A percentile compares a stretch with the other conserved stretches of the same genome.
phyloP scores from a whole-genome alignment of 2,888 invertebrate species.

The Acronicta aceris region DNA sequence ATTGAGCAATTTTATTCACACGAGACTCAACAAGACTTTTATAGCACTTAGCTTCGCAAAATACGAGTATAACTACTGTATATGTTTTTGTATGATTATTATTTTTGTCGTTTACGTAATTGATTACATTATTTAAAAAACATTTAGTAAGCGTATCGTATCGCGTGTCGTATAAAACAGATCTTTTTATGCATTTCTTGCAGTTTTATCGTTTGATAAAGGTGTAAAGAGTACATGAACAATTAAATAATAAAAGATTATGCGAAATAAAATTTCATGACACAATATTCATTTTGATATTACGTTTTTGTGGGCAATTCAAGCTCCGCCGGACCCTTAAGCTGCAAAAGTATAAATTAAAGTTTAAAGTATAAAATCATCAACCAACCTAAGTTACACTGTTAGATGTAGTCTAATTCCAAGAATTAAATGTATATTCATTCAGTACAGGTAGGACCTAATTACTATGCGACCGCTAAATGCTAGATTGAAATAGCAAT shows the following conservation, averaged over 20 bases:
- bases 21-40: too few species aligned
- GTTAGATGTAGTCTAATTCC: conserved; percentile 2
- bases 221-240: background rate
- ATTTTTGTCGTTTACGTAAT: background rate
- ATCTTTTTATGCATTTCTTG: background rate
- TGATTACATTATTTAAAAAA: background rate
- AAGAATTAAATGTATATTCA: conserved; percentile 4
- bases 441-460: background rate
- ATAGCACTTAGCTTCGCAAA: background rate
- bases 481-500: conserved; percentile 20
- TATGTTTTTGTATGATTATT: background rate
- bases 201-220: conserved; percentile 17
- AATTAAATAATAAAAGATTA: background rate
- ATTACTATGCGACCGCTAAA: conserved; percentile 3
- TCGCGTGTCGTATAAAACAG: background rate
- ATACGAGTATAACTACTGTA: background rate
- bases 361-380: too few species aligned
- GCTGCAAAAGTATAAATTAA: too few species aligned
- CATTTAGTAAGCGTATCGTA: background rate
- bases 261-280: background rate
- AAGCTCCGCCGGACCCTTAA: too few species aligned
- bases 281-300: too few species aligned
- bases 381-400: conserved; percentile 9
- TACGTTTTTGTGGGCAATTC: too few species aligned
- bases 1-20: too few species aligned